These are phyloP conservation scores for Erythrocebus patas DNA, from an alignment of 2,113 vertebrate species.

Conservation along the genomic window DNA sequence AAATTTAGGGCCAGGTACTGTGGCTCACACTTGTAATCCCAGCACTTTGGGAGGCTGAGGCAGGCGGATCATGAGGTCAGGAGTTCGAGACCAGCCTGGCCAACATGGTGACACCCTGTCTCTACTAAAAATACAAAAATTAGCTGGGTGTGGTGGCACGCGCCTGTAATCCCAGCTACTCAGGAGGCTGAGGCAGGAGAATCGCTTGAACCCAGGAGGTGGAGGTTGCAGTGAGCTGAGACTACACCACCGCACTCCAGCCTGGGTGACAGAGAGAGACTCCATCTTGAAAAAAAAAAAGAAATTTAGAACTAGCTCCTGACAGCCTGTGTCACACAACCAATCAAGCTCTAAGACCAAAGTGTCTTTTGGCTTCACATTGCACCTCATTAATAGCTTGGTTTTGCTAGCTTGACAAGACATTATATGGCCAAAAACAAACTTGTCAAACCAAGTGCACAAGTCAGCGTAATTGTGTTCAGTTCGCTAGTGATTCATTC, in stretches of 20 bases:
- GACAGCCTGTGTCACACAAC: not conserved
- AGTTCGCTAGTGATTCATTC: not conserved
- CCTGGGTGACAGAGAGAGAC: not conserved
- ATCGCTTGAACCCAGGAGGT: too few relatives aligned
- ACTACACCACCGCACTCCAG: not conserved
- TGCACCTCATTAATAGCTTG: not conserved
- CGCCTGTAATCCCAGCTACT: too few relatives aligned
- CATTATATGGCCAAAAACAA: not conserved
- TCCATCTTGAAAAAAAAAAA: not conserved
- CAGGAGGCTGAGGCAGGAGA: too few relatives aligned
- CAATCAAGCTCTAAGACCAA: slow-evolving; percentile 18
- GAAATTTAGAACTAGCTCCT: not conserved
- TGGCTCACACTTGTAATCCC: too few relatives aligned
- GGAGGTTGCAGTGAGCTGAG: not conserved
- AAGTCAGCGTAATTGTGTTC: not conserved
- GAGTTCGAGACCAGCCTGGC: too few relatives aligned
- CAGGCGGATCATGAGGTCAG: too few relatives aligned
- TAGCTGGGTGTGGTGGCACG: too few relatives aligned
- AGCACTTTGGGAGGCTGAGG: too few relatives aligned
- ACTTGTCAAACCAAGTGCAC: not conserved
- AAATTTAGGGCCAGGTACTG: not conserved
- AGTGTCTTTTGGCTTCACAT: not conserved
- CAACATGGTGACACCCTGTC: too few relatives aligned
- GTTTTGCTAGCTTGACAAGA: slow-evolving; percentile 19
- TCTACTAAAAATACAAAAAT: too few relatives aligned